Conservation (phyloP, 53 echinoderm and acorn worm species). For the Stichopus horrens region DNA sequence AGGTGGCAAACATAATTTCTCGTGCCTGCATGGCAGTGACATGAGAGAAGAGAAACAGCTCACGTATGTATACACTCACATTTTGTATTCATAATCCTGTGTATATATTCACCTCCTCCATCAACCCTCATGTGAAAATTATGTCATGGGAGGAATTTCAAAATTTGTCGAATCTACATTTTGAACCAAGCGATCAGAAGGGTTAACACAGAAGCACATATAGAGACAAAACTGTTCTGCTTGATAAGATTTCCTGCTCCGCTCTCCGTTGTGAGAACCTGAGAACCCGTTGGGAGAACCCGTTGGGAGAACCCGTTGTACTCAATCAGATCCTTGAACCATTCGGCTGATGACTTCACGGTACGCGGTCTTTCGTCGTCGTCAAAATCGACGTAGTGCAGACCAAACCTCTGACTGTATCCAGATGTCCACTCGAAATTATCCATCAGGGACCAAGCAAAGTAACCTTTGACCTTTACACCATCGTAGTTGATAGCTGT, state of each 20-base stretch:
- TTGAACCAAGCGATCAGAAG: neutral
- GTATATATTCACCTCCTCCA: too few species aligned
- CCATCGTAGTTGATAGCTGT: slow-evolving; percentile 64
- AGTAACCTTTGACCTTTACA: slow-evolving; percentile 73
- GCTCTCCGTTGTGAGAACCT: too few species aligned
- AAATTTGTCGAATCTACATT: neutral
- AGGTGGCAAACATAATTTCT: too few species aligned
- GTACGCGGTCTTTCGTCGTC: slow-evolving; percentile 66
- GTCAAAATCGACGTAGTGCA: slow-evolving; percentile 88
- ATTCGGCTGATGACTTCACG: slow-evolving; percentile 65
- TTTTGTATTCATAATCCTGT: too few species aligned
- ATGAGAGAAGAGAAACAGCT: too few species aligned
- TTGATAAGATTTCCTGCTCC: neutral
- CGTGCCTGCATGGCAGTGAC: too few species aligned
- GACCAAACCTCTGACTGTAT: slow-evolving; percentile 86
- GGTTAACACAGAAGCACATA: neutral
- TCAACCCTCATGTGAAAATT: too few species aligned
- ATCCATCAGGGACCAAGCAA: slow-evolving; percentile 96
- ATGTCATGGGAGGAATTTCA: too few species aligned
- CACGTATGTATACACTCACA: too few species aligned
- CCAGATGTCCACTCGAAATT: slow-evolving; percentile 96
- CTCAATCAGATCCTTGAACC: slow-evolving; percentile 64
- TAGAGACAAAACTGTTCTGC: neutral
- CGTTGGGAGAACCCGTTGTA: slow-evolving; percentile 78
- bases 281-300: slow-evolving; percentile 64